Evolutionary conservation across 2,888 invertebrate genomes (phyloP).

Genomic region (Drosophila borealis): DNA sequence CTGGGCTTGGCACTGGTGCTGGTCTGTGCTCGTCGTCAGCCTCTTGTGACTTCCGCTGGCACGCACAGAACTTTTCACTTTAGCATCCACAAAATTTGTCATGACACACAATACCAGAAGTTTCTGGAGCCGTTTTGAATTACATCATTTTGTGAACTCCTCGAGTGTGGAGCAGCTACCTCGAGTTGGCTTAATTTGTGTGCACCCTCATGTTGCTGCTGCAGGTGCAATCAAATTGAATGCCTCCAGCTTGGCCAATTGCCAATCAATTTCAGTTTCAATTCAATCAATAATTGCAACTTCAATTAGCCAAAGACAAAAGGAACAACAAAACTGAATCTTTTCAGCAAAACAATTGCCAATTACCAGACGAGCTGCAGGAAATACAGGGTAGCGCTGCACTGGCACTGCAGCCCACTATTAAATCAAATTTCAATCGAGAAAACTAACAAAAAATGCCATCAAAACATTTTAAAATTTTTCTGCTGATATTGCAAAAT

Average conservation of each 20-base stretch:
- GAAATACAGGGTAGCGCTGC: neutral
- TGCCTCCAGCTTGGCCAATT: constrained; percentile 49
- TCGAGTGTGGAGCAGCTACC: constrained; percentile 13
- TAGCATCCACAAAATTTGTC: constrained; percentile 68
- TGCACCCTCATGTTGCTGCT: constrained; percentile 18
- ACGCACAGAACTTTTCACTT: constrained; percentile 58
- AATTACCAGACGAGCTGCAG: constrained; percentile 45
- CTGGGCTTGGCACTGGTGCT: neutral
- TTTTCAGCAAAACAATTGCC: constrained; percentile 63
- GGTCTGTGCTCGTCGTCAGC: constrained; percentile 1
- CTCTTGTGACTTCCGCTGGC: constrained; percentile 49
- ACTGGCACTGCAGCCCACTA: constrained; percentile 1
- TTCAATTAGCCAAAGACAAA: constrained; percentile 71
- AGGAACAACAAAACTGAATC: constrained; percentile 27
- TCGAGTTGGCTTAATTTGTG: constrained; percentile 12
- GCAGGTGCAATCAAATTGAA: constrained; percentile 47
- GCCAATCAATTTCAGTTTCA: constrained; percentile 76
- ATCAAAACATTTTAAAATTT: constrained; percentile 4
- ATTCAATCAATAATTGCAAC: constrained; percentile 76
- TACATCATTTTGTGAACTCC: constrained; percentile 54
- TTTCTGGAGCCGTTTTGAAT: constrained; percentile 60
- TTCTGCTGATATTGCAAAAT: neutral
- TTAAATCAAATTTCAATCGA: constrained; percentile 45
- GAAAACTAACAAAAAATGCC: constrained; percentile 25
- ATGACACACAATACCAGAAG: constrained; percentile 55